Conservation (phyloP, 30 jellyfish, hydroid and myxozoan species). For the Catostylus mosaicus region DNA sequence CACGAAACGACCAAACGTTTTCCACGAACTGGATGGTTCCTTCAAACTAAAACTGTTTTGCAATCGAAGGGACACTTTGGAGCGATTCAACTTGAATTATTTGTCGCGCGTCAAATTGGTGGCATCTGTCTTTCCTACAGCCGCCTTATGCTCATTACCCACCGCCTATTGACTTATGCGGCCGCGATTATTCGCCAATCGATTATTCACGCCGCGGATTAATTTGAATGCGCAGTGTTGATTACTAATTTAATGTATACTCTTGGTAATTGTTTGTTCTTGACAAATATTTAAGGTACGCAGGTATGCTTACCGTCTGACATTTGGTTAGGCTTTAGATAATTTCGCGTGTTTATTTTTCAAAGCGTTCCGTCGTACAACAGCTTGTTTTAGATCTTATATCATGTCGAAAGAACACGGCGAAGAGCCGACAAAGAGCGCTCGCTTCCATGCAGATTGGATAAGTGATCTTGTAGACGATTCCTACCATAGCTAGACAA, state of each 20-base stretch:
- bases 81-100: no score
- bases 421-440: constrained; percentile 25
- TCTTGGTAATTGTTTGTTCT: constrained; percentile 55
- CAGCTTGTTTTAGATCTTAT: constrained; percentile 15
- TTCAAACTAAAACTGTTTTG: no score
- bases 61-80: no score
- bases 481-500: not conserved
- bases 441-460: constrained; percentile 4
- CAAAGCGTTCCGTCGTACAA: constrained; percentile 17
- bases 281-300: constrained; percentile 37
- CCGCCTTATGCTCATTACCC: not conserved
- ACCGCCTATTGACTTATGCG: not conserved
- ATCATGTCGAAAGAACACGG: constrained; percentile 1
- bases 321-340: constrained; percentile 47
- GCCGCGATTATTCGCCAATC: not conserved
- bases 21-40: no score
- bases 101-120: no score
- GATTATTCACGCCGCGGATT: constrained; percentile 13
- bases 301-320: constrained; percentile 61
- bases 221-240: constrained; percentile 33
- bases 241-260: constrained; percentile 44
- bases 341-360: constrained; percentile 34
- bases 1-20: no score
- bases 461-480: not conserved
- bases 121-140: no score